These are phyloP conservation scores for Bombyx huttoni DNA, from an alignment of 2,888 invertebrate species.

Conservation along the genomic window DNA sequence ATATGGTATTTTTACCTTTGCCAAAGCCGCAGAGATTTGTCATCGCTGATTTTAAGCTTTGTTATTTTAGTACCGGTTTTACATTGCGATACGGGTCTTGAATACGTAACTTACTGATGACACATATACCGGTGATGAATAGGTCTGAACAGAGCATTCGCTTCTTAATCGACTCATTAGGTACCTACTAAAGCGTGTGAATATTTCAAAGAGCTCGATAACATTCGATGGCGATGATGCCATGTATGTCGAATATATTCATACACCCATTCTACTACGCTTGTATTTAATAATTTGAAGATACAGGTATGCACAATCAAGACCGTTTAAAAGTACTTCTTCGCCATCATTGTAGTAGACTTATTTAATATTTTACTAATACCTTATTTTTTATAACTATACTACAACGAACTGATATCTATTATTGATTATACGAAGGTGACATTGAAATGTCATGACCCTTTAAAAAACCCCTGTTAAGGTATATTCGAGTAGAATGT, in stretches of 20 bases:
- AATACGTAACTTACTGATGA: conserved; percentile 11
- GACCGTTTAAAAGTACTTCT: no score
- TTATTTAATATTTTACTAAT: no score
- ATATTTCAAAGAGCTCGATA: not conserved
- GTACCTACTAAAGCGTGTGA: not conserved
- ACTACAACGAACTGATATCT: no score
- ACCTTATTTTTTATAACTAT: no score
- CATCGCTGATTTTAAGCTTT: conserved; percentile 20
- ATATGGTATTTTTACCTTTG: conserved; percentile 2
- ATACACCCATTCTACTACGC: no score
- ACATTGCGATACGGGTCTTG: conserved; percentile 8
- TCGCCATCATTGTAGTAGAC: no score
- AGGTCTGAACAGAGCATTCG: not conserved
- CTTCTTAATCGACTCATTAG: conserved; percentile 1
- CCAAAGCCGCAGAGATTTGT: conserved; percentile 7
- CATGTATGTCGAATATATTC: not conserved
- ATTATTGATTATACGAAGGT: no score
- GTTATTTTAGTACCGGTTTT: conserved; percentile 13
- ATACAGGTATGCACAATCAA: no score
- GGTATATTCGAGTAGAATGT: no score
- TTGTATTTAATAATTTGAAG: no score
- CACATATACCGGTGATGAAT: conserved; percentile 1
- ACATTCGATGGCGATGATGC: not conserved
- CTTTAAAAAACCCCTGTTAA: no score
- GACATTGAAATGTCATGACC: no score